A percentile compares a stretch with the other conserved stretches of the same genome.
phyloP scores from a whole-genome alignment of 2,888 invertebrate genomes.

The Strigamia crassipes region DNA sequence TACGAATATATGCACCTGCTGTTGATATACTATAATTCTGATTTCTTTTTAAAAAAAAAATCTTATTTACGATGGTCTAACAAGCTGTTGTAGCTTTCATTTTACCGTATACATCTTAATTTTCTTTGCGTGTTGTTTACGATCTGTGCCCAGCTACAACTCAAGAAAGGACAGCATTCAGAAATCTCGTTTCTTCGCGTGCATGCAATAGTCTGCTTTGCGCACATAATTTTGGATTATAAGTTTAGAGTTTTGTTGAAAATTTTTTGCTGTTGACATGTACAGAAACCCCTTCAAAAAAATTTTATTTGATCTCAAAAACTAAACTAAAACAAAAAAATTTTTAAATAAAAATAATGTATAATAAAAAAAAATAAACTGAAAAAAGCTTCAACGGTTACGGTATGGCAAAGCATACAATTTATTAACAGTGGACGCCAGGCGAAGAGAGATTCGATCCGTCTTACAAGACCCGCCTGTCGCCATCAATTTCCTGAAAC shows the following conservation, averaged over 20 bases:
- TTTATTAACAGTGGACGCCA: background rate
- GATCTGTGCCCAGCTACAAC: background rate
- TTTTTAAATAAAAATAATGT: no score
- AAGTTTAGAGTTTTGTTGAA: no score
- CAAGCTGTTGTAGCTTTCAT: background rate
- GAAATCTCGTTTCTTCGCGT: no score
- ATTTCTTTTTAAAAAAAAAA: background rate
- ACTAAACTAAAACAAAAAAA: no score
- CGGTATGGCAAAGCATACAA: background rate
- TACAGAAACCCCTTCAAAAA: no score
- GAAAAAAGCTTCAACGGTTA: background rate
- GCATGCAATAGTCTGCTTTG: no score
- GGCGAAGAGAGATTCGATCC: conserved; percentile 10
- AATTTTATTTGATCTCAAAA: no score
- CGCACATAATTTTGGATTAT: no score
- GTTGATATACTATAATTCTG: background rate
- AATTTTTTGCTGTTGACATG: no score
- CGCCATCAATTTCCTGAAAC: background rate
- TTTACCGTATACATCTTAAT: background rate
- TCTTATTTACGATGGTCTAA: background rate
- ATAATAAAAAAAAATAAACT: background rate
- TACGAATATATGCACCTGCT: background rate
- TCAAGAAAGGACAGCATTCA: no score
- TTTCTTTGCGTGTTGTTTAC: background rate
- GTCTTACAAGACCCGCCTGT: conserved; percentile 3